Conservation (phyloP, 2,888 invertebrate species). For the Nephrotoma guestfalica region DNA sequence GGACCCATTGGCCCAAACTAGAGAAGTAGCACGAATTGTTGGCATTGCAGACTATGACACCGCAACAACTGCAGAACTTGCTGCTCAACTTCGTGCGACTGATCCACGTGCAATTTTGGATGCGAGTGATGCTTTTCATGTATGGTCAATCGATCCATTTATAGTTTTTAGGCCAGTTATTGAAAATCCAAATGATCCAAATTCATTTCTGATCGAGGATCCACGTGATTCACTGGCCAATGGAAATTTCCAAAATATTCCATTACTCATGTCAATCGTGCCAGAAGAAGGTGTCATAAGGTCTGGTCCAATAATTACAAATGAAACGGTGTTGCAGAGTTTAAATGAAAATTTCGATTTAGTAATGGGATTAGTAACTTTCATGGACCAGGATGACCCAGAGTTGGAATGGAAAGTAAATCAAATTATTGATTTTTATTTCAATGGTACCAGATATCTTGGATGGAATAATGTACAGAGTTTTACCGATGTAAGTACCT, state of each 20-base stretch:
- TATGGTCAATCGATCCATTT: slow-evolving; percentile 29
- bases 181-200: slow-evolving; percentile 16
- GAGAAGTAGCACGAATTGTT: slow-evolving; percentile 20
- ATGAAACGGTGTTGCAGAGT: neutral
- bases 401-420: neutral
- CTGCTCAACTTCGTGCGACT: slow-evolving; percentile 24
- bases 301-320: slow-evolving; percentile 15
- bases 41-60: slow-evolving; percentile 19
- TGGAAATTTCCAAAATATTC: slow-evolving; percentile 25
- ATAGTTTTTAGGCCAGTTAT: neutral
- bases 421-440: neutral
- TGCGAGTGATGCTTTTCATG: slow-evolving; percentile 24
- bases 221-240: slow-evolving; percentile 23
- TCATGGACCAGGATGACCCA: neutral
- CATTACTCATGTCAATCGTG: slow-evolving; percentile 28
- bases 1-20: slow-evolving; percentile 15
- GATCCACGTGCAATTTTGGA: slow-evolving; percentile 21
- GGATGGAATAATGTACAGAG: neutral
- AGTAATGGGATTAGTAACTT: neutral
- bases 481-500: neutral
- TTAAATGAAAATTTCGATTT: slow-evolving; percentile 6
- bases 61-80: slow-evolving; percentile 16
- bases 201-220: slow-evolving; percentile 26
- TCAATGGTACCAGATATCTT: neutral
- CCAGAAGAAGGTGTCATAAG: slow-evolving; percentile 29